These are phyloP conservation scores for Yasuhikotakia modesta DNA, from an alignment of 2,797 vertebrate genomes.

Conservation along the genomic window DNA sequence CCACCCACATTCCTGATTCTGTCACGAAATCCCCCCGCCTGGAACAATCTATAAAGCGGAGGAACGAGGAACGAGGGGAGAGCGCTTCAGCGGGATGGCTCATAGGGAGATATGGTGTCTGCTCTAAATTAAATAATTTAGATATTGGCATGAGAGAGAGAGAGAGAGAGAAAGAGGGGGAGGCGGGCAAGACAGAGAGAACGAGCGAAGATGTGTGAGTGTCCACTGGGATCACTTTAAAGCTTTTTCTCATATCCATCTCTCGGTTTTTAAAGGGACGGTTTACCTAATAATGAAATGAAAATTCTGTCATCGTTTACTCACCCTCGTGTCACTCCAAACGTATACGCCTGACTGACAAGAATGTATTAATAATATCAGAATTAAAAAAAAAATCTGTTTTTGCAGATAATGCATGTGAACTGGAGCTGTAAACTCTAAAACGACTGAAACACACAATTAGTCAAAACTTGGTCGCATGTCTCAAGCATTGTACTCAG, in stretches of 20 bases:
- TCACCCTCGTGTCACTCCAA: not conserved
- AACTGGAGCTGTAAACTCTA: not conserved
- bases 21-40: constrained; percentile 50
- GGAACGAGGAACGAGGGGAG: constrained; percentile 29
- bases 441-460: not conserved
- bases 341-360: not conserved
- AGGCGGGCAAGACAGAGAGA: not conserved
- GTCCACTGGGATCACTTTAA: constrained; percentile 49
- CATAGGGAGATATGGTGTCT: constrained; percentile 62
- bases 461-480: not conserved
- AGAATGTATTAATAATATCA: not conserved
- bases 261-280: constrained; percentile 44
- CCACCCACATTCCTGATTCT: constrained; percentile 44
- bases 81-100: constrained; percentile 56
- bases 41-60: constrained; percentile 56
- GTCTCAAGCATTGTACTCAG: not conserved
- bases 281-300: not conserved
- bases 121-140: constrained; percentile 62
- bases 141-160: constrained; percentile 55
- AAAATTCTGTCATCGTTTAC: constrained; percentile 4
- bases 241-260: constrained; percentile 52
- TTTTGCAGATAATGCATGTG: not conserved
- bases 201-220: constrained; percentile 8
- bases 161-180: constrained; percentile 22
- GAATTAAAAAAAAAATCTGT: not conserved